A percentile compares a stretch with the other conserved stretches of the same genome.
phyloP scores from a whole-genome alignment of 1,140 invertebrate genomes.

The Mylabris phalerata region DNA sequence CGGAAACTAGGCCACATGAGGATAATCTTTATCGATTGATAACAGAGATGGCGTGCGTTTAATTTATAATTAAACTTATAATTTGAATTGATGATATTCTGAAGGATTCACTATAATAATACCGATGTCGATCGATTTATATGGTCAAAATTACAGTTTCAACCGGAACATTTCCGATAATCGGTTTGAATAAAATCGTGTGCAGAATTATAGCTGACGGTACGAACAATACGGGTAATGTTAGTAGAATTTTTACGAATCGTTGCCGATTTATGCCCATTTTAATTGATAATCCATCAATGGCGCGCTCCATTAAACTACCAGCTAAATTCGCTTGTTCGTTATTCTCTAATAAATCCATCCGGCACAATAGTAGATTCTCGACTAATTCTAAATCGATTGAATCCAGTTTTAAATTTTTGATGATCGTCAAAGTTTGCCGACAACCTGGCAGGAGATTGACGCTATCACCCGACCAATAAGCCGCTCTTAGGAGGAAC shows the following conservation, averaged over 20 bases:
- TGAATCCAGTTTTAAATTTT: constrained; percentile 47
- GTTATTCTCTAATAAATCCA: constrained; percentile 36
- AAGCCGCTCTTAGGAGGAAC: constrained; percentile 50
- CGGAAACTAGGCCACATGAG: no score
- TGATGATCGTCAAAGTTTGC: constrained; percentile 20
- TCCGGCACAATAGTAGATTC: constrained; percentile 55
- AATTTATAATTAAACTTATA: no score
- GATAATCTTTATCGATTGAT: no score
- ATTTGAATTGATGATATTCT: no score
- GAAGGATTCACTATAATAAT: no score
- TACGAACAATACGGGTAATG: constrained; percentile 29
- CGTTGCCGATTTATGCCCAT: constrained; percentile 27
- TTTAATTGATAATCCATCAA: constrained; percentile 25
- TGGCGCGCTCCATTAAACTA: constrained; percentile 24
- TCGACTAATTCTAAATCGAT: constrained; percentile 56
- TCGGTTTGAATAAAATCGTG: constrained; percentile 34
- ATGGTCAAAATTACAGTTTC: constrained; percentile 39
- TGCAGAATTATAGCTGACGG: constrained; percentile 26
- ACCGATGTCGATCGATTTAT: constrained; percentile 13
- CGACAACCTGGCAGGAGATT: constrained; percentile 26
- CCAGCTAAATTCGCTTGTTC: constrained; percentile 24
- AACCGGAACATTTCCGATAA: constrained; percentile 38
- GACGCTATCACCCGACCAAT: constrained; percentile 50
- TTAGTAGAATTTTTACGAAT: constrained; percentile 32
- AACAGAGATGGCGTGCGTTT: no score